Percentiles rank a stretch among this genome's conserved stretches.
phyloP scores from a whole-genome alignment of 2,113 vertebrate species.

The Cephalopholis sonnerati region DNA sequence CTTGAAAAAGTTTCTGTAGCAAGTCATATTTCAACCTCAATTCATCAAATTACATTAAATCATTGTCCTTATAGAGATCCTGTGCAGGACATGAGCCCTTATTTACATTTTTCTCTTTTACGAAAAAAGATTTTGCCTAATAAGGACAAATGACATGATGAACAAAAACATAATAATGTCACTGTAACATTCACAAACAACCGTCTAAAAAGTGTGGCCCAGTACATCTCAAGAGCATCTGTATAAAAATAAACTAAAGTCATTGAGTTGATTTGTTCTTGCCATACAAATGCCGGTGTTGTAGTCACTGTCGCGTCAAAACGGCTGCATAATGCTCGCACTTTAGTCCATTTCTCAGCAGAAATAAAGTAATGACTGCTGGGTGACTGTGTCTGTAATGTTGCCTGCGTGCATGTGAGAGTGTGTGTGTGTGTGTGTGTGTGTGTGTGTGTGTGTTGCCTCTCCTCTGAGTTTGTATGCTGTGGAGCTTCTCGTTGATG shows the following conservation, averaged over 20 bases:
- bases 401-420: background rate
- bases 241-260: background rate
- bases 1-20: no score
- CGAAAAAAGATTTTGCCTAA: no score
- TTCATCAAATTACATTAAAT: no score
- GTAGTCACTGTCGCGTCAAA: background rate
- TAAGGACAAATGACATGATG: no score
- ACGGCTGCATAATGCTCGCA: background rate
- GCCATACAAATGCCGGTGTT: background rate
- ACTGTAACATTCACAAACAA: no score
- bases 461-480: constrained; percentile 32
- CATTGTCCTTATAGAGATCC: no score
- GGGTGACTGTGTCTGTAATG: background rate
- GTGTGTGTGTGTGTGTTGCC: background rate
- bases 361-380: background rate
- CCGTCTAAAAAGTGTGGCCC: no score
- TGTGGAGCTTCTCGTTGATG: constrained; percentile 8
- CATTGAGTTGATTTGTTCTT: background rate
- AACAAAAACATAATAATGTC: no score
- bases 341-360: background rate
- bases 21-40: no score
- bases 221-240: no score
- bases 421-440: background rate
- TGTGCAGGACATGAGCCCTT: no score
- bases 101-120: no score